Base-by-base conservation (phyloP, 2,888 invertebrate species). In the Entomobrya multifasciata region DNA sequence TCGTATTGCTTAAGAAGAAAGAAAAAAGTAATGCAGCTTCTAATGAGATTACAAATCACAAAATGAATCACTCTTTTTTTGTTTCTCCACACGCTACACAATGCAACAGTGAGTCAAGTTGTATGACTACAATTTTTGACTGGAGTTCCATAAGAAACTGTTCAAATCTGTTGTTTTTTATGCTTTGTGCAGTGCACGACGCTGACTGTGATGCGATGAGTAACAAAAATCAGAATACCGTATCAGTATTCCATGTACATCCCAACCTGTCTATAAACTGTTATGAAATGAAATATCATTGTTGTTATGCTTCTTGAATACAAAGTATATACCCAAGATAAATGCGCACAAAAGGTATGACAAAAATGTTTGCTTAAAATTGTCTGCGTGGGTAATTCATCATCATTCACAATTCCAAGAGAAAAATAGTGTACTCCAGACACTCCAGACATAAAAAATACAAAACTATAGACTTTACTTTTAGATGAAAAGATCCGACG, bases 281-380 rank as follows among this genome's bases (percentile, higher is more conserved):
- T 41, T 57, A 57, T 55, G 57, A 44, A 57, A 76, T 57, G 76
- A 57, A 41, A 76, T 17, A 76, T 76, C 74, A 52, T 55, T 55
- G 30, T 5, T 20, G 17, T 4, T 8, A 36, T 57, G 76, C 55
- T 41, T 57, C 30, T 11, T 74, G 74, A 74, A 74, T 74, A 17
- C 17, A 20, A 76, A 57, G 11, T 41, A 30, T 52, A 30, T 11
- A 74, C 36, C 47, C 15, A 65, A n/a, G 52, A 52, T 17, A 17
- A 4, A 17, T 0, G n/a, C 6, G 1, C 52, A 52, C 36, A 27
- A 65, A 30, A 30, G 10, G 41, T n/a, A 67, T 67, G 22, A 74
- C 74, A 57, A 30, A n/a, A 8, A 27, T 76, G 76, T 27, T 55
- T 55, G 22, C 36, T 8, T 6, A 36, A 36, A 6, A 8, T 36